phyloP scores from a whole-genome alignment of 2,888 invertebrate genomes.

The Thymelicus lineola region DNA sequence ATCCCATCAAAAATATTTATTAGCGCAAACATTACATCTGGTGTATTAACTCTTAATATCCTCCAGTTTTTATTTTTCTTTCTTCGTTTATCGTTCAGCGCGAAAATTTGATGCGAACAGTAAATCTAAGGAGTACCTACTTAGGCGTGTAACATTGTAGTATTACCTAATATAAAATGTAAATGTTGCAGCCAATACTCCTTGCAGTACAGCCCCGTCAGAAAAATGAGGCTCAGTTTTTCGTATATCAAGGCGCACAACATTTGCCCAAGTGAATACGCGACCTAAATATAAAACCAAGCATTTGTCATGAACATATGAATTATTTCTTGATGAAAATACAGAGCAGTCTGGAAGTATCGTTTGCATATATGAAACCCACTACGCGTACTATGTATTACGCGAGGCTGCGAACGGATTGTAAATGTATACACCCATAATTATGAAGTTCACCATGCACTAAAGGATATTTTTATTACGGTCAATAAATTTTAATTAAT shows the following conservation, averaged over 20 bases:
- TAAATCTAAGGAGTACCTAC: background rate
- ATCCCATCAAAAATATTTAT: too few relatives aligned
- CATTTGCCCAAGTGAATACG: slow-evolving; percentile 32
- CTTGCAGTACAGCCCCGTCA: slow-evolving; percentile 3
- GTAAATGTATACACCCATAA: background rate
- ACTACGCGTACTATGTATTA: slow-evolving; percentile 20
- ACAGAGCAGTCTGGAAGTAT: slow-evolving; percentile 11
- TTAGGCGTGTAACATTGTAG: slow-evolving; percentile 13
- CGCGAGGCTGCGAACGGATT: slow-evolving; percentile 16
- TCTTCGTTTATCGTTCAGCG: background rate
- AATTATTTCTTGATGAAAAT: slow-evolving; percentile 32
- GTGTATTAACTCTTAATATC: too few relatives aligned
- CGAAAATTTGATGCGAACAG: background rate
- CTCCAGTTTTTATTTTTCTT: background rate
- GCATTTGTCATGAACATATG: slow-evolving; percentile 30
- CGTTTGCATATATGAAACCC: background rate
- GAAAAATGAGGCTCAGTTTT: slow-evolving; percentile 18
- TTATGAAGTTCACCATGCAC: too few relatives aligned
- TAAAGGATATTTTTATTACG: too few relatives aligned
- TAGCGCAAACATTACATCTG: too few relatives aligned
- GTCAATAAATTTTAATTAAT: too few relatives aligned
- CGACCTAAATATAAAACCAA: slow-evolving; percentile 35
- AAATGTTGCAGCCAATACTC: slow-evolving; percentile 25
- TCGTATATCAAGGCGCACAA: slow-evolving; percentile 25
- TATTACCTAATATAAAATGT: slow-evolving; percentile 23